Evolutionary conservation across 2,888 invertebrate genomes (phyloP).

Genomic region (Plagiodera versicolora): DNA sequence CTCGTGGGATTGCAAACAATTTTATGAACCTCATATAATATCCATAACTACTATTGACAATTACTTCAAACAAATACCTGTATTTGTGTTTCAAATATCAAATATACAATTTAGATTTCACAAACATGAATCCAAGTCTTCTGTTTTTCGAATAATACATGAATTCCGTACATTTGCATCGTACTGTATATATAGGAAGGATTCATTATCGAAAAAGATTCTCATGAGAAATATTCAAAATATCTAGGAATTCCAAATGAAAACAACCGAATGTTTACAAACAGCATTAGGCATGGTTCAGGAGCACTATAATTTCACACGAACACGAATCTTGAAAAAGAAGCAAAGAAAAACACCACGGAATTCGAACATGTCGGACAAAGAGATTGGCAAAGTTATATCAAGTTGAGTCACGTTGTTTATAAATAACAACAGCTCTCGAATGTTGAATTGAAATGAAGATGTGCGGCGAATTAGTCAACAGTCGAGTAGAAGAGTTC

Average conservation of each 20-base stretch:
- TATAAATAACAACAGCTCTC: constrained; percentile 24
- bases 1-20: too few species aligned
- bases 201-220: background rate
- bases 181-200: too few species aligned
- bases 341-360: background rate
- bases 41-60: too few species aligned
- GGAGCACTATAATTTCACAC: background rate
- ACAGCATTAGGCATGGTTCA: background rate
- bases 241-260: background rate
- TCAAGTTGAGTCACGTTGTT: constrained; percentile 22
- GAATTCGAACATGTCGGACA: constrained; percentile 25
- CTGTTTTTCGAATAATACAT: too few species aligned
- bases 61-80: too few species aligned
- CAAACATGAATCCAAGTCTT: too few species aligned
- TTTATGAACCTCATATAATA: too few species aligned
- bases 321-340: constrained; percentile 6
- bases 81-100: too few species aligned
- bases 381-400: constrained; percentile 25
- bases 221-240: background rate
- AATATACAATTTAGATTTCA: too few species aligned
- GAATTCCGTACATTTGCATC: too few species aligned
- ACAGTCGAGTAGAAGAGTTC: too few species aligned
- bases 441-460: background rate
- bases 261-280: constrained; percentile 1
- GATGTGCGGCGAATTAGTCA: background rate